phyloP scores from a whole-genome alignment of 2,888 invertebrate genomes.

The Azorinus chamasolen region DNA sequence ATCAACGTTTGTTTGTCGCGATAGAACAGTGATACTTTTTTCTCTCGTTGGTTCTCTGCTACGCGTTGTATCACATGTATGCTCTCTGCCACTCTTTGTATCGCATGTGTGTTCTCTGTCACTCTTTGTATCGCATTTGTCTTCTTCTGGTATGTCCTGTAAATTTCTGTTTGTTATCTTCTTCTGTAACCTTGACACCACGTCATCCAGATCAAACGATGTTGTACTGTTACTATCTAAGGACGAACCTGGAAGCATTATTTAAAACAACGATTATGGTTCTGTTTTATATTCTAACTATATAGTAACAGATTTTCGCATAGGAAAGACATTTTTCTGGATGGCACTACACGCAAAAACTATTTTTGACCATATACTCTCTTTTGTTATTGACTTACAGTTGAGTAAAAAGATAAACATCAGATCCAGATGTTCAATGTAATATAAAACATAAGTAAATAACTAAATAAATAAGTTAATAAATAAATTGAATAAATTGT shows the following conservation, averaged over 20 bases:
- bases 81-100: no score
- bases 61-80: neutral
- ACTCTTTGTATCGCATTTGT: neutral
- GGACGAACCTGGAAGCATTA: constrained; percentile 13
- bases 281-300: no score
- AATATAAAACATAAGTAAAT: no score
- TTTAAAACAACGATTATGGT: neutral
- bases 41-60: neutral
- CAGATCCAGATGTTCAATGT: no score
- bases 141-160: constrained; percentile 26
- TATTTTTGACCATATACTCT: no score
- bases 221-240: constrained; percentile 14
- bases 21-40: constrained; percentile 7
- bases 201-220: neutral
- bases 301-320: no score
- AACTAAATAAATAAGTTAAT: no score
- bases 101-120: no score
- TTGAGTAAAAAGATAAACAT: no score
- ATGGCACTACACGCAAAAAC: neutral
- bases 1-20: constrained; percentile 16
- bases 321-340: neutral
- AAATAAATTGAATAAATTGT: no score
- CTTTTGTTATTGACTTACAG: no score
- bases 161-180: constrained; percentile 5
- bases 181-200: neutral